Evolutionary conservation across 2,888 invertebrate species (phyloP), one percentile per base, ranked within the genome.

Genomic region (Uloborus plumipes): DNA sequence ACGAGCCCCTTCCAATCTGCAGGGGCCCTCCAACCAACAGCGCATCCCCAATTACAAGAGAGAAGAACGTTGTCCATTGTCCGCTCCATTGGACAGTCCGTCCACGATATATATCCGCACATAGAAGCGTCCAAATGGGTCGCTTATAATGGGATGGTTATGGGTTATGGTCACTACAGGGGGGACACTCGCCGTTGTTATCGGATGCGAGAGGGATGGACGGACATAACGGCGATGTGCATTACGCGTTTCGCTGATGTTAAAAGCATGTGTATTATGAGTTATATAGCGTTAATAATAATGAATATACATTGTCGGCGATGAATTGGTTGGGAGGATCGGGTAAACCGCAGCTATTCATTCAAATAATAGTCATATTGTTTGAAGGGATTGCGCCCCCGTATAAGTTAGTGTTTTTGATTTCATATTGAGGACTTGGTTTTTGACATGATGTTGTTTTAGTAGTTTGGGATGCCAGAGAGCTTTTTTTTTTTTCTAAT

Each of bases 271-370:
- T 61, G 53, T 66, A 72, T 72, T 66, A 66, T 66, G 78, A 79
- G 72, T 79, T 79, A 79, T 66, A 79, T 65, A 66, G 78, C 78
- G 78, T 79, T 79, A 79, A 72, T 72, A 79, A 79, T 79, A 79
- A 79, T 79, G 72, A 65, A 58, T 39, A 64, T 31, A 55, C 55
- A 20, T 75, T 18, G 67, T 47, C 47, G 59, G 47, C 13, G 47
- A 49, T 64, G 49, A 64, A 64, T 49, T 39, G 47, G 18, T 59
- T n/a, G 47, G 18, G 39, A 39, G 39, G 39, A 39, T 39, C 39
- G 39, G 39, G 39, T 39, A 39, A 39, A 39, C 39, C 39, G 9
- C 39, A 7, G 39, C 39, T 11, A 39, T 39, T 39, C 39, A 39
- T 39, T 39, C 39, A 39, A 39, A 39, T 39, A 39, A 39, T 11